These are phyloP conservation scores for Anaspis maculata DNA, from an alignment of 2,888 invertebrate genomes.

Conservation along the genomic window DNA sequence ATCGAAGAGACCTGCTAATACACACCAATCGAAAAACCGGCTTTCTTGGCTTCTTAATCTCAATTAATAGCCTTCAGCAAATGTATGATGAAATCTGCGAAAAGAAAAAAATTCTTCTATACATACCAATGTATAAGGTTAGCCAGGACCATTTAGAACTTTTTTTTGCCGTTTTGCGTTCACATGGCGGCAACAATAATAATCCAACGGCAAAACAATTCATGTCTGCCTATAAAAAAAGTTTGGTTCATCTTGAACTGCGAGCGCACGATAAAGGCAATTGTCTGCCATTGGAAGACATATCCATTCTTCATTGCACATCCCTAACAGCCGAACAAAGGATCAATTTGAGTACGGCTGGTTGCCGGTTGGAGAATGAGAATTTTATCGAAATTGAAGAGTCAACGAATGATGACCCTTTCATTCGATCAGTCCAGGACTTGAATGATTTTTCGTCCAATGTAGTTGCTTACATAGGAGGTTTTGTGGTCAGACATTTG, in stretches of 20 bases:
- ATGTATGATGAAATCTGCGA: slow-evolving; percentile 5
- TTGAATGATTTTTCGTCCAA: slow-evolving; percentile 6
- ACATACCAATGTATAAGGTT: slow-evolving; percentile 15
- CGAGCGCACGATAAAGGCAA: slow-evolving; percentile 11
- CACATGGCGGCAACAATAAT: slow-evolving; percentile 18
- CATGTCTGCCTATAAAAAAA: slow-evolving; percentile 14
- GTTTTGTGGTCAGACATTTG: slow-evolving; percentile 10
- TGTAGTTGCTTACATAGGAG: slow-evolving; percentile 12
- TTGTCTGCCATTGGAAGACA: slow-evolving; percentile 17
- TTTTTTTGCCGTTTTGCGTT: slow-evolving; percentile 14
- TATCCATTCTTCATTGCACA: slow-evolving; percentile 13
- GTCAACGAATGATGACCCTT: not conserved
- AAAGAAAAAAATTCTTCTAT: slow-evolving; percentile 7
- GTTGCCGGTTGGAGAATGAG: slow-evolving; percentile 1
- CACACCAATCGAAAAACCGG: slow-evolving; percentile 10
- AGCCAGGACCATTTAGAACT: slow-evolving; percentile 16
- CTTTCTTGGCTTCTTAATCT: slow-evolving; percentile 12
- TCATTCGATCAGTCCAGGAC: slow-evolving; percentile 1
- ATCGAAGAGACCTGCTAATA: no score
- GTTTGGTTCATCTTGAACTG: slow-evolving; percentile 7
- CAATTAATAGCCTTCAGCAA: slow-evolving; percentile 6
- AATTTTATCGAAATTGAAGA: not conserved
- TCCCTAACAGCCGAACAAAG: not conserved
- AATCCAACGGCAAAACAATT: slow-evolving; percentile 17
- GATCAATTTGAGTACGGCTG: not conserved